Evolutionary conservation across 2,888 invertebrate species (phyloP).

Genomic region (Dromius quadrimaculatus): DNA sequence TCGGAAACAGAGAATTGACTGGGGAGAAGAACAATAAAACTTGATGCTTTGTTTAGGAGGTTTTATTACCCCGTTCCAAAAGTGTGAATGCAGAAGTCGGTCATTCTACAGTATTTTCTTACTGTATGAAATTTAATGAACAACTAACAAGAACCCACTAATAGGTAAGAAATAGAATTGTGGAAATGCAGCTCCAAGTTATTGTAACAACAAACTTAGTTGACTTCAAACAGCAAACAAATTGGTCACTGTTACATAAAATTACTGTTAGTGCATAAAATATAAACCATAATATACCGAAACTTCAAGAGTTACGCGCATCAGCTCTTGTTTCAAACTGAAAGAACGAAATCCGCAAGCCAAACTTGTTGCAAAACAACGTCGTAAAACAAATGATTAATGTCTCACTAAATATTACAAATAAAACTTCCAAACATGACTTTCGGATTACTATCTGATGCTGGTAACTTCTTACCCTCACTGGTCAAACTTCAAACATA

Average conservation of each 20-base stretch:
- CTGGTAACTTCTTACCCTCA: constrained; percentile 1
- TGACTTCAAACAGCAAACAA: no score
- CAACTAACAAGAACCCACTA: no score
- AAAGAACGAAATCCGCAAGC: constrained; percentile 18
- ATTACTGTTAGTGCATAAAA: constrained; percentile 19
- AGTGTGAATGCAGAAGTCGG: no score
- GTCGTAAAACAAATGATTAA: constrained; percentile 48
- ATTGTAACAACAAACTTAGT: no score
- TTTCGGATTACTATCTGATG: constrained; percentile 41
- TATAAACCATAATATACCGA: constrained; percentile 19
- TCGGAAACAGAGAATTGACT: no score
- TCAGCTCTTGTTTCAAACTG: constrained; percentile 9
- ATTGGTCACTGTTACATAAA: constrained; percentile 31
- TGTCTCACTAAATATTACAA: constrained; percentile 50
- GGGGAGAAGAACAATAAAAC: no score
- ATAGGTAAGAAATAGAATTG: no score
- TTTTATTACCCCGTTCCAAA: no score
- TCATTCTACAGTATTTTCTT: no score
- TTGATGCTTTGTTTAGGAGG: no score
- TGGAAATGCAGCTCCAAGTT: no score
- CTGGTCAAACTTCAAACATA: constrained; percentile 48
- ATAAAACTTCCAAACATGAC: constrained; percentile 50
- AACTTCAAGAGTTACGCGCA: constrained; percentile 9
- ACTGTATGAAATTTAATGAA: no score
- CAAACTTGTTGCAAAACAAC: constrained; percentile 47